These are phyloP conservation scores for Oenanthe oenanthe DNA, from an alignment of 2,113 vertebrate genomes.

Conservation along the genomic window DNA sequence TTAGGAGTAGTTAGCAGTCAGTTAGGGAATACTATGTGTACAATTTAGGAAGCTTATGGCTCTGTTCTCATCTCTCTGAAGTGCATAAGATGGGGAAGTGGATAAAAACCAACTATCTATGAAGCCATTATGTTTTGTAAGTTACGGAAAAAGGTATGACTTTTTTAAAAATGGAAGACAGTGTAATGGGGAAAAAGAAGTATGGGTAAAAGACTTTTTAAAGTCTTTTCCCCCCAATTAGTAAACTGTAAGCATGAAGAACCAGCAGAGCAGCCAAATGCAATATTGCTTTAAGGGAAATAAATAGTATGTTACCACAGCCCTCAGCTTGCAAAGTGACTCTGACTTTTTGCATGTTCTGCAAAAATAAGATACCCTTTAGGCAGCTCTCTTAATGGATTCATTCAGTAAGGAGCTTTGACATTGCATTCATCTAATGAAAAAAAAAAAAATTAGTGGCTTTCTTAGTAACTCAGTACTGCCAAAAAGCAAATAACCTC, in stretches of 20 bases:
- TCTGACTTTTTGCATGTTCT: not conserved
- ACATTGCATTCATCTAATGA: not conserved
- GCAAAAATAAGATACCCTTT: slow-evolving; percentile 47
- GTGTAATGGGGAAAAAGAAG: accelerated
- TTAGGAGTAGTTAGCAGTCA: not conserved
- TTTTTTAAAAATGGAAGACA: not conserved
- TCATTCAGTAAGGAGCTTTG: slow-evolving; percentile 9
- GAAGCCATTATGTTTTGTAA: not conserved
- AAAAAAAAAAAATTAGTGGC: not conserved
- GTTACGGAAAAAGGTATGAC: accelerated
- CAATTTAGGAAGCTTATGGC: not conserved
- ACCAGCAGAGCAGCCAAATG: not conserved
- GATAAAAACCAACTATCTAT: not conserved
- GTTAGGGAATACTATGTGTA: not conserved
- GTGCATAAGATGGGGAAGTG: not conserved
- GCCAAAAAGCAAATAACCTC: not conserved
- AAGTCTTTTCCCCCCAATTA: not conserved
- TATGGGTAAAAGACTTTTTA: not conserved
- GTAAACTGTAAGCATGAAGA: not conserved
- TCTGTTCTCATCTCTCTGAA: not conserved
- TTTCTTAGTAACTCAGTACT: not conserved
- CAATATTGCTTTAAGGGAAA: not conserved
- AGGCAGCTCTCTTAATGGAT: not conserved
- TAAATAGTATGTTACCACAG: not conserved
- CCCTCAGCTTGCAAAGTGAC: not conserved